phyloP scores from a whole-genome alignment of 2,797 vertebrate genomes.

The Petrocephalus sullivani region DNA sequence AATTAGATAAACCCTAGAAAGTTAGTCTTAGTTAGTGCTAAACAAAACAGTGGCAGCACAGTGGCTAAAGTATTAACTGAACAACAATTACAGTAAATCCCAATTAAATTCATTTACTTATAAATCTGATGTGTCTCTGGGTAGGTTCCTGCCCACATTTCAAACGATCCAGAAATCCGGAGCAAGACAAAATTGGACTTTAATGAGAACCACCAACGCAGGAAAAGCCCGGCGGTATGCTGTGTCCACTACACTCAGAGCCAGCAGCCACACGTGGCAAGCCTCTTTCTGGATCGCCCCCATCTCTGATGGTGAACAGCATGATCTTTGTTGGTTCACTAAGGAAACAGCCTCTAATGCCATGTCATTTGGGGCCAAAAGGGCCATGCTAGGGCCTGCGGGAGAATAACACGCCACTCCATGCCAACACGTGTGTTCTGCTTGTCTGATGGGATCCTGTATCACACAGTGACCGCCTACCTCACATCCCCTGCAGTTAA shows the following conservation, averaged over 20 bases:
- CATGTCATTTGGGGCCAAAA: not conserved
- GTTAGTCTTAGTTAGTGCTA: not conserved
- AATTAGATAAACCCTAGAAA: slow-evolving; percentile 22
- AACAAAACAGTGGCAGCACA: not conserved
- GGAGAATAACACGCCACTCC: not conserved
- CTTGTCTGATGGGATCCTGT: slow-evolving; percentile 24
- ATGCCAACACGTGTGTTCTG: slow-evolving; percentile 32
- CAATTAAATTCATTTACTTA: not conserved
- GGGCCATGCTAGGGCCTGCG: not conserved
- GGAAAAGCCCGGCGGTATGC: not conserved
- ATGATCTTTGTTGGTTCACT: not conserved
- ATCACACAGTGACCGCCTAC: slow-evolving; percentile 38
- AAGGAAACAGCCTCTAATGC: not conserved
- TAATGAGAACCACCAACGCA: not conserved
- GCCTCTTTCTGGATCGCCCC: not conserved
- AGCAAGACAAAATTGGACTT: not conserved
- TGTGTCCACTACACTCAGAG: not conserved
- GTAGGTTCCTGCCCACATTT: not conserved
- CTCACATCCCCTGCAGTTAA: not conserved
- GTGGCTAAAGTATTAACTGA: not conserved
- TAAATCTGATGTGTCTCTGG: not conserved
- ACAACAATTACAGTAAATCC: not conserved
- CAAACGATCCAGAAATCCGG: not conserved
- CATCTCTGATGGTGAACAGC: not conserved
- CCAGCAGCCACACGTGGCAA: too few relatives aligned